Evolutionary conservation across 2,888 invertebrate genomes (phyloP).

Genomic region (Rhimphoctona megacephalus): DNA sequence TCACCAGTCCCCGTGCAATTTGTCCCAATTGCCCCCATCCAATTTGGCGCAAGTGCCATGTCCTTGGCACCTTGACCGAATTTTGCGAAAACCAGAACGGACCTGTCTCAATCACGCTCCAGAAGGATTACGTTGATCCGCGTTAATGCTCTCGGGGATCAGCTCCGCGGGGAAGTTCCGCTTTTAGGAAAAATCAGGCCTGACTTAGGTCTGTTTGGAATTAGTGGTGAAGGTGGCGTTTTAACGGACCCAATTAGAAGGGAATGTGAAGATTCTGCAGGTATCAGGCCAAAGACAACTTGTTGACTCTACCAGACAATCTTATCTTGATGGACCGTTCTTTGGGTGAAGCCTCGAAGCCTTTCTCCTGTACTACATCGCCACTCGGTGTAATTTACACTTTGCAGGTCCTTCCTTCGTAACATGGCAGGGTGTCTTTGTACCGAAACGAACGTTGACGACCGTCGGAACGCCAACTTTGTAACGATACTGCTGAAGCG

Average conservation of each 20-base stretch:
- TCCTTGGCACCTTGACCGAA: slow-evolving; percentile 62
- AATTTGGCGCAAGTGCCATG: slow-evolving; percentile 45
- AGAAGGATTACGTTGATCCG: slow-evolving; percentile 12
- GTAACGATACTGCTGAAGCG: neutral
- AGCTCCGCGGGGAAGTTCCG: slow-evolving; percentile 19
- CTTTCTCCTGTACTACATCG: neutral
- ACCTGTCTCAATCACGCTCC: neutral
- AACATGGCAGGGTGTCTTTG: neutral
- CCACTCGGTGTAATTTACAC: neutral
- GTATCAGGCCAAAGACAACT: slow-evolving; percentile 66
- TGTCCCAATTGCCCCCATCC: slow-evolving; percentile 31
- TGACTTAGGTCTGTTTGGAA: neutral
- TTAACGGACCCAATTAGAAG: slow-evolving; percentile 18
- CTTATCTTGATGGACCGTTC: slow-evolving; percentile 73
- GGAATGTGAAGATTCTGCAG: neutral
- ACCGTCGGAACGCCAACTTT: neutral
- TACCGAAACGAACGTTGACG: neutral
- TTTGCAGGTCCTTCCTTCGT: neutral
- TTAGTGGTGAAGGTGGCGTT: neutral
- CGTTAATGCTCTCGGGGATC: neutral
- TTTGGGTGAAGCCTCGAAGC: neutral
- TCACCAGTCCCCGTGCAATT: slow-evolving; percentile 25
- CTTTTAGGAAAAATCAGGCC: neutral
- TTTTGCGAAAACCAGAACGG: neutral
- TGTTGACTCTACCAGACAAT: slow-evolving; percentile 72